These are phyloP conservation scores for Agapornis canus DNA, from an alignment of 2,797 vertebrate genomes.

Conservation along the genomic window DNA sequence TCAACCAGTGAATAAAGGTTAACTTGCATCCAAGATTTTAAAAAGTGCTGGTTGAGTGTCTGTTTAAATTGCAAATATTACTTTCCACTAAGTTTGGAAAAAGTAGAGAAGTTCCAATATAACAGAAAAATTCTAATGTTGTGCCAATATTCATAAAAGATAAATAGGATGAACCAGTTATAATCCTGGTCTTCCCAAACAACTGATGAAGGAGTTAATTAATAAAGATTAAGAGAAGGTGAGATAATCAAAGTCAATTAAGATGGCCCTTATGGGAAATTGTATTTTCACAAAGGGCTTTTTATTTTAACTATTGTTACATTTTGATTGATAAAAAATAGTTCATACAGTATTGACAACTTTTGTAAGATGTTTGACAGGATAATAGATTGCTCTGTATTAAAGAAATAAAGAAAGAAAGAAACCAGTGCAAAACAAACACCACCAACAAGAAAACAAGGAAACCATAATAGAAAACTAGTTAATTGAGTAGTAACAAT, in stretches of 20 bases:
- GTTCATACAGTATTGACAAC: background rate
- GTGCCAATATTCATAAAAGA: background rate
- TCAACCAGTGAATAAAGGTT: conserved; percentile 29
- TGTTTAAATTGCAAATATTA: background rate
- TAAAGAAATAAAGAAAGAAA: background rate
- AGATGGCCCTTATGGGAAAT: background rate
- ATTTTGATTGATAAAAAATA: background rate
- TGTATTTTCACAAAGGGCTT: background rate
- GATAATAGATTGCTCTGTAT: background rate
- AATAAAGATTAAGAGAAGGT: background rate
- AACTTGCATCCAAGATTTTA: conserved; percentile 10
- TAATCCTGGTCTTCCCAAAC: background rate
- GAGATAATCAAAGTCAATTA: background rate
- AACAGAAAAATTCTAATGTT: background rate
- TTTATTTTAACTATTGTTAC: background rate
- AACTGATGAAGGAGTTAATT: background rate
- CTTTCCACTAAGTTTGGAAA: conserved; percentile 45
- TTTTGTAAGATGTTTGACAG: background rate
- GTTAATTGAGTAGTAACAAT: background rate
- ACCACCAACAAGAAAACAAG: background rate
- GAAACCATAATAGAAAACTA: background rate
- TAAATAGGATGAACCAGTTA: background rate
- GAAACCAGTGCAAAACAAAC: background rate
- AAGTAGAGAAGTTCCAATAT: background rate
- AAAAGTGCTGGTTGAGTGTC: background rate